phyloP scores from a whole-genome alignment of 1,140 invertebrate genomes.

The Drosophila sucinea region DNA sequence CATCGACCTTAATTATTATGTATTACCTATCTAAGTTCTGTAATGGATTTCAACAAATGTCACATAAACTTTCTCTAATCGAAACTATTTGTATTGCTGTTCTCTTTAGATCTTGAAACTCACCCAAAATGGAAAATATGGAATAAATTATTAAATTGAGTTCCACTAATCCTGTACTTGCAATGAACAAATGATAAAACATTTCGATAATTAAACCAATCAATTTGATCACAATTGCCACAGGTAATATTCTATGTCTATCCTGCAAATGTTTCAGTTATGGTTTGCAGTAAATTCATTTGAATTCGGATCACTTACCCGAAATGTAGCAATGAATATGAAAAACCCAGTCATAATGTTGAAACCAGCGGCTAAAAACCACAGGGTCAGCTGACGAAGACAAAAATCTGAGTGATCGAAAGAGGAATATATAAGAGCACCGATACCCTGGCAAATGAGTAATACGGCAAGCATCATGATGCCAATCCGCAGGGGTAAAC shows the following conservation, averaged over 20 bases:
- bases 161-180: not conserved
- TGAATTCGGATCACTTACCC: slow-evolving; percentile 2
- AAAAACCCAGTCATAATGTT: slow-evolving; percentile 15
- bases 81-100: no score
- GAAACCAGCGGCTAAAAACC: slow-evolving; percentile 13
- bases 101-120: slow-evolving; percentile 17
- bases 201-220: slow-evolving; percentile 37
- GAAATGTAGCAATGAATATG: slow-evolving; percentile 2
- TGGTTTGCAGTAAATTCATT: no score
- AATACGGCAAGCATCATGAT: slow-evolving; percentile 5
- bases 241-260: slow-evolving; percentile 23
- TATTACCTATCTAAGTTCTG: no score
- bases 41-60: no score
- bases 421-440: not conserved
- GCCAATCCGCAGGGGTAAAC: slow-evolving; percentile 23
- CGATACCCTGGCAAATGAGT: not conserved
- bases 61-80: no score
- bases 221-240: slow-evolving; percentile 42
- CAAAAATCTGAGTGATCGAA: not conserved
- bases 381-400: not conserved
- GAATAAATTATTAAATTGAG: not conserved
- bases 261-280: slow-evolving; percentile 1
- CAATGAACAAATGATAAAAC: slow-evolving; percentile 30
- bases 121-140: slow-evolving; percentile 21
- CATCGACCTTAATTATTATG: no score